Conservation (phyloP, 2,113 vertebrate species). For the Vimba vimba region DNA sequence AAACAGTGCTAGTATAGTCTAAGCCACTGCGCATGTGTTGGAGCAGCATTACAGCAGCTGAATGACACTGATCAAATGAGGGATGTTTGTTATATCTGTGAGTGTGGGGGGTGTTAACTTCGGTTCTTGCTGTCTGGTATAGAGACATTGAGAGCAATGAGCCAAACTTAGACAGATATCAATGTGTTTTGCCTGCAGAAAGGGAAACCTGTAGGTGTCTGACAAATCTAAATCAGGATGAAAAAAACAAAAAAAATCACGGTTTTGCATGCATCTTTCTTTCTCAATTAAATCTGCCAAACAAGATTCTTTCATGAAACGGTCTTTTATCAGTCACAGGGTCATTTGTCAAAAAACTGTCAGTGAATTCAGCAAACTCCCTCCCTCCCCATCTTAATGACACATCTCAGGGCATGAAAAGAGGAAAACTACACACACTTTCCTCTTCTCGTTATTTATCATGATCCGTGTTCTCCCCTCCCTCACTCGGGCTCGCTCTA, state of each 20-base stretch:
- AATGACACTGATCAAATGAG: constrained; percentile 23
- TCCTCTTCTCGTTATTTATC: constrained; percentile 74
- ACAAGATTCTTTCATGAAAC: constrained; percentile 48
- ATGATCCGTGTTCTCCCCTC: constrained; percentile 68
- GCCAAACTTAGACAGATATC: constrained; percentile 62
- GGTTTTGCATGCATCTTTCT: constrained; percentile 69
- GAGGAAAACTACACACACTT: constrained; percentile 61
- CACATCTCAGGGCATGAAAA: constrained; percentile 65
- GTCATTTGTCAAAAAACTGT: constrained; percentile 33
- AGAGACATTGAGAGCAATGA: constrained; percentile 53
- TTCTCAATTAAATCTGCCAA: constrained; percentile 67
- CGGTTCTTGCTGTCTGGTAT: constrained; percentile 30
- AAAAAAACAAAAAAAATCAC: constrained; percentile 65
- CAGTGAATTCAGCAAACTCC: constrained; percentile 60
- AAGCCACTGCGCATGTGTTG: not conserved
- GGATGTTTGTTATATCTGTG: not conserved
- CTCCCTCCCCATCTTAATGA: constrained; percentile 61
- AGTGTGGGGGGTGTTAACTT: constrained; percentile 18
- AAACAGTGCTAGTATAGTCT: not conserved
- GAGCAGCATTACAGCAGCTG: not conserved
- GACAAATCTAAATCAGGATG: constrained; percentile 62
- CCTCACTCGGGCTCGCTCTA: constrained; percentile 53
- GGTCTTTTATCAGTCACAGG: constrained; percentile 59
- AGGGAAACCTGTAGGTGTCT: constrained; percentile 54
- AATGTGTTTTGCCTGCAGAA: constrained; percentile 50